Evolutionary conservation across 2,113 vertebrate species (phyloP), one percentile per base, ranked within the genome.

Genomic region (Solea solea): DNA sequence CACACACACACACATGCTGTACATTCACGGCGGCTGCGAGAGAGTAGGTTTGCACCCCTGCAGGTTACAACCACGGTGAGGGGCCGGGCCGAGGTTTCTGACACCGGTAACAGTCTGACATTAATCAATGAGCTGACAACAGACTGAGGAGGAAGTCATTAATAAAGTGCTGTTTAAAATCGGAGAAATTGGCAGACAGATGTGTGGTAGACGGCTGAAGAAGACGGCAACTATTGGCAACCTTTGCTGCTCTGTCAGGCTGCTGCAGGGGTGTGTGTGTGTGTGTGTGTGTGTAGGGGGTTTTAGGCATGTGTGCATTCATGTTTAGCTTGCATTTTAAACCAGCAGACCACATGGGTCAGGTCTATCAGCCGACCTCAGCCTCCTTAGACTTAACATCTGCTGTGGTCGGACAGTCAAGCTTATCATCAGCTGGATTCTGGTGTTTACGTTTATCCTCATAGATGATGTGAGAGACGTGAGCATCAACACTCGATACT

Each of bases 91-190:
- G 62, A 85, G 83, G 78, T 72, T 86, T 83, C 74, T 41, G 65
- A 84, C 87, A 77, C 71, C 3, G 62, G 52, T 78, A 84, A 76
- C 75, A 50, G 70, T 57, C 50, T 76, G 72, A 74, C 84, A 82
- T 88, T 83, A 87, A 90, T 89, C 88, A 90, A 89, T 90, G 89
- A 88, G 74, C 50, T 64, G 79, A 82, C 75, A 73, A 79, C 63
- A 50, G 78, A 79, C 72, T 71, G 81, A 86, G 83, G 80, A 74
- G 69, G 58, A 67, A 73, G 80, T 67, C 70, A 64, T 59, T 16
- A 21, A 54, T 46, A 68, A 79, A 69, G 72, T 81, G 81, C 63
- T 75, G 72, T 69, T 63, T 84, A 71, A 67, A 74, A 48, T 44
- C 49, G 15, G 57, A 66, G 67, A 72, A 48, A 56, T 57, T 76